Percentiles rank a stretch among this genome's conserved stretches.
Conservation (phyloP, 1,140 invertebrate species). For the Drosophila subobscura region DNA sequence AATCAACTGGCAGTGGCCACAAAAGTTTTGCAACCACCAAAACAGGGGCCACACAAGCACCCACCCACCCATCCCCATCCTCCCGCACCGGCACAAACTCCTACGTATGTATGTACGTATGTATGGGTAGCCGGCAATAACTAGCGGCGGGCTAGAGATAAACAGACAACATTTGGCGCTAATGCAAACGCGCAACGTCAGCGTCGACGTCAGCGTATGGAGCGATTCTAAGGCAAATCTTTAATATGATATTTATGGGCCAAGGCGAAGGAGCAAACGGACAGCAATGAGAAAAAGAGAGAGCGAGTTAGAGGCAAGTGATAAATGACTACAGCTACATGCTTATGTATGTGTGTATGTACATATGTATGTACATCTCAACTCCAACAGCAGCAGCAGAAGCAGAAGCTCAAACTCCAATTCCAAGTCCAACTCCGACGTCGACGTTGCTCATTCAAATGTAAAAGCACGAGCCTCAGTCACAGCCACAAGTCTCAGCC, state of each 20-base stretch:
- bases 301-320: slow-evolving; percentile 46
- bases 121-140: slow-evolving; percentile 64
- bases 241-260: slow-evolving; percentile 75
- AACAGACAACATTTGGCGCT: slow-evolving; percentile 77
- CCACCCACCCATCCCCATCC: background rate
- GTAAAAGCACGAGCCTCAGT: slow-evolving; percentile 73
- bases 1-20: slow-evolving; percentile 77
- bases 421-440: slow-evolving; percentile 19
- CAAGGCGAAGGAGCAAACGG: slow-evolving; percentile 25
- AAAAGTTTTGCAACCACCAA: slow-evolving; percentile 73
- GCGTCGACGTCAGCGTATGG: slow-evolving; percentile 20
- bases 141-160: slow-evolving; percentile 60
- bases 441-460: slow-evolving; percentile 75
- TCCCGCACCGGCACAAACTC: background rate
- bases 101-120: too few species aligned
- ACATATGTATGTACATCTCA: background rate
- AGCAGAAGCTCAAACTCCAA: slow-evolving; percentile 7
- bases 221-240: slow-evolving; percentile 73
- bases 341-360: background rate
- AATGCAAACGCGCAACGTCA: slow-evolving; percentile 65
- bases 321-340: slow-evolving; percentile 64
- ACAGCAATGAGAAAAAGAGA: background rate
- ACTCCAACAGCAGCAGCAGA: slow-evolving; percentile 9
- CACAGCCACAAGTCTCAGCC: slow-evolving; percentile 24
- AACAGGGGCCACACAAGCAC: slow-evolving; percentile 19